phyloP scores from a whole-genome alignment of 2,888 invertebrate species.

The Cataglyphis albicans region DNA sequence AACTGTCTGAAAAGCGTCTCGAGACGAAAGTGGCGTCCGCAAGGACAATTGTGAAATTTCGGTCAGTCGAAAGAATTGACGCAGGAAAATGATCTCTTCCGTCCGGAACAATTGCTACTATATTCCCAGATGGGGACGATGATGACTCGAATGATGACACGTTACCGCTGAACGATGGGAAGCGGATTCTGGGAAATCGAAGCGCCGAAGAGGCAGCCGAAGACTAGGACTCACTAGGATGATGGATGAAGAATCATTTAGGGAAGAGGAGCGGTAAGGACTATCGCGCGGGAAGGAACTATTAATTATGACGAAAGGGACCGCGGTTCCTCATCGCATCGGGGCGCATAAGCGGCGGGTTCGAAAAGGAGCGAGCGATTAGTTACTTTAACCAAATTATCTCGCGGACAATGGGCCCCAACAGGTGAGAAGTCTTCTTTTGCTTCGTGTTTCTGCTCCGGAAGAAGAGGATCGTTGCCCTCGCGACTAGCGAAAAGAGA shows the following conservation, averaged over 20 bases:
- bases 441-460: conserved; percentile 67
- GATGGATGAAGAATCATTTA: conserved; percentile 86
- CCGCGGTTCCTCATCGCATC: conserved; percentile 78
- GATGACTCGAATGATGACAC: conserved; percentile 60
- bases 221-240: conserved; percentile 78
- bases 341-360: conserved; percentile 80
- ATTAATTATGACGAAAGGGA: conserved; percentile 86
- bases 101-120: conserved; percentile 69
- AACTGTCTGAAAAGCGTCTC: conserved; percentile 19
- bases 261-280: conserved; percentile 79
- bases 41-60: conserved; percentile 51
- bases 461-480: conserved; percentile 62
- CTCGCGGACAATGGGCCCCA: conserved; percentile 83
- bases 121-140: conserved; percentile 52
- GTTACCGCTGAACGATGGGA: conserved; percentile 53
- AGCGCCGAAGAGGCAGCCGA: conserved; percentile 67
- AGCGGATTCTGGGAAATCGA: conserved; percentile 72
- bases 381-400: conserved; percentile 86
- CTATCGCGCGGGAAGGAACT: conserved; percentile 79
- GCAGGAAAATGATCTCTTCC: conserved; percentile 61
- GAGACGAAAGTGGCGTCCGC: conserved; percentile 15
- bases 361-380: conserved; percentile 84
- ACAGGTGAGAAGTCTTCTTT: conserved; percentile 80
- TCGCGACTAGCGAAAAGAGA: conserved; percentile 18
- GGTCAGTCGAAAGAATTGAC: conserved; percentile 33